Evolutionary conservation across 2,797 vertebrate species (phyloP).

Genomic region (Xiphorhynchus erythropygius): DNA sequence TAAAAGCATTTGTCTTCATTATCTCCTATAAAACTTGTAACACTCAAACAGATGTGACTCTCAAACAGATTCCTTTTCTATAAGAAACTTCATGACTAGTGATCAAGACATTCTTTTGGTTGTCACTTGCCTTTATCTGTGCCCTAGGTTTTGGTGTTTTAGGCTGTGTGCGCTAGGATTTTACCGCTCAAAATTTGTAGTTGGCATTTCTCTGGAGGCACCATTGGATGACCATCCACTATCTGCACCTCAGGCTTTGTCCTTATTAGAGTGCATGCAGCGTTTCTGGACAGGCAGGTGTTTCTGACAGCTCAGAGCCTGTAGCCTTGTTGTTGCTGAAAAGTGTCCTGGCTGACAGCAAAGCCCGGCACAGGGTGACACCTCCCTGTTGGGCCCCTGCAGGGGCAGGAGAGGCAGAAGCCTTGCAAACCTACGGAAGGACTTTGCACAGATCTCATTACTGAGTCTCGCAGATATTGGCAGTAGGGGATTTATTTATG

Average conservation of each 20-base stretch:
- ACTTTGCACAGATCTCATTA: not conserved
- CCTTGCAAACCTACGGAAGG: not conserved
- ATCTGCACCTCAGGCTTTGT: not conserved
- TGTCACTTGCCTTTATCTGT: not conserved
- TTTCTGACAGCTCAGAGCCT: not conserved
- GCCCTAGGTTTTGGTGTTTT: not conserved
- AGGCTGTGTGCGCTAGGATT: not conserved
- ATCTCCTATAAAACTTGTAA: not conserved
- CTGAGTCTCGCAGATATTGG: not conserved
- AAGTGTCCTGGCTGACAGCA: not conserved
- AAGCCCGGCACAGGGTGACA: fast-evolving
- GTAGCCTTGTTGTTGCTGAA: not conserved
- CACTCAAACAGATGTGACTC: not conserved
- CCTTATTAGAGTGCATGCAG: not conserved
- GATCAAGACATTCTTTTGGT: not conserved
- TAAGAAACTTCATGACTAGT: not conserved
- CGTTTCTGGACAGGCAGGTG: not conserved
- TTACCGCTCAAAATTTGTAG: not conserved
- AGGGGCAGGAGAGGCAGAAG: not conserved
- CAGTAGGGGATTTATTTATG: not conserved
- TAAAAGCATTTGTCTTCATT: not conserved
- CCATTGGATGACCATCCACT: not conserved
- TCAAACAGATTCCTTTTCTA: not conserved
- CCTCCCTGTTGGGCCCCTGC: not conserved
- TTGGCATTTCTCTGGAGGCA: not conserved